Base-by-base conservation (phyloP, 2,888 invertebrate species). In the Abscondita cerata region DNA sequence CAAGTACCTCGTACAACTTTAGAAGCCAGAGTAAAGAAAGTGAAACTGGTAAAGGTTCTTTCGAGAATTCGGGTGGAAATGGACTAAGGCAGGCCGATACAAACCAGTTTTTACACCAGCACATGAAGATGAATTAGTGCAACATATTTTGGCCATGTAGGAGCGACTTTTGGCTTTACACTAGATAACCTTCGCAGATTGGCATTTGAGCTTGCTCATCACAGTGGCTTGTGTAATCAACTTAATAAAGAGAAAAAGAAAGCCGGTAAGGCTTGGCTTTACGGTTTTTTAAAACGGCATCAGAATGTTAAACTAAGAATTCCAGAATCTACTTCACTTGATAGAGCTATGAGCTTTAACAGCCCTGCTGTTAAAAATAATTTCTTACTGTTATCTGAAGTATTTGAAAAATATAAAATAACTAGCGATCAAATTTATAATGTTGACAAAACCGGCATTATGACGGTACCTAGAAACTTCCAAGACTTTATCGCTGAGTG, bases 241-340 rank as follows among this genome's bases (percentile, higher is more conserved):
- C 12, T 40, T 40, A 40, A 40, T 40, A 40, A 40, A 13, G 40
- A 40, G 40, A 40, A 40, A 40, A 40, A 13, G 40, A 40, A 40
- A 13, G 40, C 6, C 40, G 40, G 40, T 40, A 40, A 40, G 13
- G 6, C 40, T 40, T 40, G 40, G 40, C 40, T 40, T 40, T 40
- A 40, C 13, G 40, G 40, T 40, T 40, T 40, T 12, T 40, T 40
- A 40, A 40, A 40, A 40, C 40, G 40, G 40, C 40, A 40, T 40
- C 40, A 40, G 12, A 40, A 40, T 40, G 40, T 40, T 3, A 40
- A 40, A 13, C 40, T 40, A 40, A 9, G 31, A n/a, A 31, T 9
- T 31, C 31, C 31, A 31, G 31, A 31, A 31, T 9, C 31, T 31
- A 31, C 9, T 5, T 13, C 40, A 40, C 40, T n/a, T 40, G 40